These are phyloP conservation scores for Plutella xylostella DNA, from an alignment of 2,888 invertebrate genomes.

Conservation along the genomic window DNA sequence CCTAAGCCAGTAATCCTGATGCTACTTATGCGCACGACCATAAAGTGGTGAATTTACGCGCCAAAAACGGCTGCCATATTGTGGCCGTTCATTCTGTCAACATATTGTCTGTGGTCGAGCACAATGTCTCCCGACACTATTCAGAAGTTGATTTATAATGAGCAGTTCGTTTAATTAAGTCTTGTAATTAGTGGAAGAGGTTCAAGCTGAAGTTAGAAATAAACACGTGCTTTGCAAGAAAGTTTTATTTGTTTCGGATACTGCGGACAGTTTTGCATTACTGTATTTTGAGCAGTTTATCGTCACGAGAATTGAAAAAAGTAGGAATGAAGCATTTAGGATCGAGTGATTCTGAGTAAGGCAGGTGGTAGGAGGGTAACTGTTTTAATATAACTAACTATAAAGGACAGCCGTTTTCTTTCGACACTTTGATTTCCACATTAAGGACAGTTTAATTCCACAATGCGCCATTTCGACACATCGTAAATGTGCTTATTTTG, in stretches of 20 bases:
- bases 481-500: constrained; percentile 13
- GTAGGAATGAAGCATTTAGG: too few relatives aligned
- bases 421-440: not conserved
- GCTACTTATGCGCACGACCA: constrained; percentile 51
- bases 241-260: constrained; percentile 8
- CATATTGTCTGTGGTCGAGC: constrained; percentile 56
- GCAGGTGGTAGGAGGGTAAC: too few relatives aligned
- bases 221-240: constrained; percentile 4
- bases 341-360: too few relatives aligned
- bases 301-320: too few relatives aligned
- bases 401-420: constrained; percentile 23
- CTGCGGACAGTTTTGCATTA: too few relatives aligned
- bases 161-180: constrained; percentile 61
- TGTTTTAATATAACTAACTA: too few relatives aligned
- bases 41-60: constrained; percentile 61
- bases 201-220: constrained; percentile 31
- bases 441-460: constrained; percentile 10
- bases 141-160: constrained; percentile 57
- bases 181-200: constrained; percentile 47
- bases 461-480: constrained; percentile 20
- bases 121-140: constrained; percentile 54
- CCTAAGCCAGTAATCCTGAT: constrained; percentile 61
- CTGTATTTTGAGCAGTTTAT: too few relatives aligned
- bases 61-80: constrained; percentile 55
- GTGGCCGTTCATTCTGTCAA: constrained; percentile 65